Conservation (phyloP, 2,113 vertebrate species). For the Glaucidium brasilianum region DNA sequence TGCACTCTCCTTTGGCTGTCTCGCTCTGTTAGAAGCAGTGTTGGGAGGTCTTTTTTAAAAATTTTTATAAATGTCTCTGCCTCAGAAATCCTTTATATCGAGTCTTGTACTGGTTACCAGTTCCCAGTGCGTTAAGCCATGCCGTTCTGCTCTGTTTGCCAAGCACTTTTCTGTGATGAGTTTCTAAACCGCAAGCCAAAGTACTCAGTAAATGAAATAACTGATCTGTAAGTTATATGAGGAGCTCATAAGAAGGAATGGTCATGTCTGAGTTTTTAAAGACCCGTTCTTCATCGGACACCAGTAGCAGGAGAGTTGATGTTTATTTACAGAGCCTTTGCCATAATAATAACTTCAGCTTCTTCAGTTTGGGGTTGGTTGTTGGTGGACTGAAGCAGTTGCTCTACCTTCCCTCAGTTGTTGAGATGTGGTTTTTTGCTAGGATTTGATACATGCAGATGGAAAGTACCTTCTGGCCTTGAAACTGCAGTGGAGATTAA, state of each 20-base stretch:
- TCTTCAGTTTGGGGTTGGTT: not conserved
- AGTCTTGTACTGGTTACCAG: not conserved
- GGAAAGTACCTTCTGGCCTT: not conserved
- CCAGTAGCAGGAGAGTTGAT: not conserved
- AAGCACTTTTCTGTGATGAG: not conserved
- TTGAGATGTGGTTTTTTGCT: not conserved
- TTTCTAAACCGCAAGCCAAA: not conserved
- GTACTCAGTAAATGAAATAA: not conserved
- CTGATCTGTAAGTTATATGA: not conserved
- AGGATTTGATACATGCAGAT: not conserved
- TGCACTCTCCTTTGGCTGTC: not conserved
- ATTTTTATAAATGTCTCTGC: not conserved
- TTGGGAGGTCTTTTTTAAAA: not conserved
- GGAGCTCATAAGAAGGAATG: not conserved
- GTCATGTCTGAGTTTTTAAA: not conserved
- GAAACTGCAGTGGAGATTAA: not conserved
- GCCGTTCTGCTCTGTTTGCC: not conserved
- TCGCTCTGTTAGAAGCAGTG: not conserved
- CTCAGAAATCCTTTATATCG: not conserved
- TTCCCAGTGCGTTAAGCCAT: not conserved
- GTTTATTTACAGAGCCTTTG: not conserved
- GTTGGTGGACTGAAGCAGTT: not conserved
- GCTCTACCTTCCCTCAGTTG: fast-evolving
- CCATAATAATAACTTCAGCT: not conserved
- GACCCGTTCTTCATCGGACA: fast-evolving